Percentiles rank a stretch among this genome's conserved stretches.
phyloP scores from a whole-genome alignment of 2,113 vertebrate species.

The Platichthys stellatus region DNA sequence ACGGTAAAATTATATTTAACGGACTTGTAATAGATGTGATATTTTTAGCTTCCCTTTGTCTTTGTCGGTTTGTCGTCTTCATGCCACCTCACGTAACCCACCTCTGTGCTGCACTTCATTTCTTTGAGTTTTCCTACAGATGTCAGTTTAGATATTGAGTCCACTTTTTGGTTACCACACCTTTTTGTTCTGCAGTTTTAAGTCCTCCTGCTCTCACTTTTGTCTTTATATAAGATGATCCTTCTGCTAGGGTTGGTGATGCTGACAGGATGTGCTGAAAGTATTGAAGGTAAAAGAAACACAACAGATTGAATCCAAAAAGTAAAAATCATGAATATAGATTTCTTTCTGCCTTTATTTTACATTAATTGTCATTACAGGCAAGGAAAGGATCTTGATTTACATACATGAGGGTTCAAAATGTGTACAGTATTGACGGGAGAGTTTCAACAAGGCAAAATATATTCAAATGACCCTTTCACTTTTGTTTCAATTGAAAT shows the following conservation, averaged over 20 bases:
- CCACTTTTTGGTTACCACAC: too few relatives aligned
- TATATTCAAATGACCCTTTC: neutral
- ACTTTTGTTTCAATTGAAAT: neutral
- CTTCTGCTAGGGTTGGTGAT: slow-evolving; percentile 36
- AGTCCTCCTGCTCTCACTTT: neutral
- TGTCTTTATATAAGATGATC: slow-evolving; percentile 53
- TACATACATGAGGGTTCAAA: neutral
- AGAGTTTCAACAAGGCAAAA: neutral
- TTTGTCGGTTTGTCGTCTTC: too few relatives aligned
- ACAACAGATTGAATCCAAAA: neutral
- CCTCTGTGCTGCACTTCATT: too few relatives aligned
- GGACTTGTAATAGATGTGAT: neutral
- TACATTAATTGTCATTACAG: neutral
- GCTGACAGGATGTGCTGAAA: slow-evolving; percentile 46
- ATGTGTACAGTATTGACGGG: neutral
- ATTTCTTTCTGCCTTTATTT: neutral
- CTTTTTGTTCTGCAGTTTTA: too few relatives aligned
- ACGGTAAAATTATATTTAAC: neutral
- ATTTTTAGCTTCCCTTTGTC: too few relatives aligned
- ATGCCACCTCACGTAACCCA: too few relatives aligned
- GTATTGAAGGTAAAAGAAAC: slow-evolving; percentile 45
- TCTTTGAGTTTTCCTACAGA: too few relatives aligned
- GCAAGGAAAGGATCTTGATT: neutral
- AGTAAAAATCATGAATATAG: neutral
- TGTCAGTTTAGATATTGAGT: too few relatives aligned